Percentiles rank a stretch among this genome's conserved stretches.
These are phyloP conservation scores for Cossypha dichroa DNA, from an alignment of 2,797 vertebrate genomes.

Conservation along the genomic window DNA sequence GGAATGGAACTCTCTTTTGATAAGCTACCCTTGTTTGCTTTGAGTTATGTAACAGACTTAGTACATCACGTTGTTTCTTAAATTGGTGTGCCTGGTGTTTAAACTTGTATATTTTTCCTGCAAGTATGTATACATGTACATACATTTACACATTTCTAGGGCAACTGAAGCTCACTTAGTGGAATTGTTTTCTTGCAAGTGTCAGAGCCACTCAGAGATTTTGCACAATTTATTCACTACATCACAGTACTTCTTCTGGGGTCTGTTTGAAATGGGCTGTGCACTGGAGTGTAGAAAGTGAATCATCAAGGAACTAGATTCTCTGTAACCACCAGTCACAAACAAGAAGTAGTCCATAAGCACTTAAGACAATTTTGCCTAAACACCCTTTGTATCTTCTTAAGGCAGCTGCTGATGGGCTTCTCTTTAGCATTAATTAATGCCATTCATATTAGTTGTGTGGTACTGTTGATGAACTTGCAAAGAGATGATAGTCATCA, in stretches of 20 bases:
- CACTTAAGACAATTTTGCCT: not conserved
- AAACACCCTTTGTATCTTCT: not conserved
- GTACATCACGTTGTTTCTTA: not conserved
- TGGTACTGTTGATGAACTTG: not conserved
- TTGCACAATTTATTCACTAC: not conserved
- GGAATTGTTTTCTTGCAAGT: not conserved
- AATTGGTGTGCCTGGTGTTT: not conserved
- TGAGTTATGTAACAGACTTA: not conserved
- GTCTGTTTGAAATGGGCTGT: not conserved
- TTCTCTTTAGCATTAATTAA: not conserved
- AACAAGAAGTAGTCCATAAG: not conserved
- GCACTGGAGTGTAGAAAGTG: not conserved
- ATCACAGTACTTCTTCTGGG: not conserved
- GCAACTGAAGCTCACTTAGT: not conserved
- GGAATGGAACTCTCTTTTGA: conserved; percentile 31
- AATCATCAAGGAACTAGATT: not conserved
- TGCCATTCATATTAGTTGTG: not conserved
- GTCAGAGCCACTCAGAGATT: not conserved
- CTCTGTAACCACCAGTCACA: not conserved
- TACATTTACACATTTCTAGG: not conserved
- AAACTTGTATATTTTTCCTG: not conserved
- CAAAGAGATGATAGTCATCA: not conserved
- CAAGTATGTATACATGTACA: not conserved
- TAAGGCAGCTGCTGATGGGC: not conserved
- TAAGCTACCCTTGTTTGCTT: not conserved